These are phyloP conservation scores for Prunella strophiata DNA, from an alignment of 2,797 vertebrate genomes.

Conservation along the genomic window DNA sequence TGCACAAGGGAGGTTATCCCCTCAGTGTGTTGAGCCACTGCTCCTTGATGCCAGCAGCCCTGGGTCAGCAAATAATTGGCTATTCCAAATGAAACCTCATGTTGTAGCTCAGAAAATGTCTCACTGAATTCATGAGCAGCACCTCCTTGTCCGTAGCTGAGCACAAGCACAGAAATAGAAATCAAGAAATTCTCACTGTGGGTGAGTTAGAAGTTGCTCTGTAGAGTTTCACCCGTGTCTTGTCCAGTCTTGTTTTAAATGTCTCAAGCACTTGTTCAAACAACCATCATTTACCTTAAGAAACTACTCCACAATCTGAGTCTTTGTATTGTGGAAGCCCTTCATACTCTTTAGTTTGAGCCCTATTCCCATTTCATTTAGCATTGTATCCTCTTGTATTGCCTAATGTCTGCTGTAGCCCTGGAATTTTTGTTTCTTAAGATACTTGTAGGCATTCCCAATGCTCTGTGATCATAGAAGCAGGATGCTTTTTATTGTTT, in stretches of 20 bases:
- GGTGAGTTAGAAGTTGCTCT: not conserved
- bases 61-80: not conserved
- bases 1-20: not conserved
- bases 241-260: slow-evolving; percentile 52
- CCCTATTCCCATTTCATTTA: not conserved
- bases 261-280: slow-evolving; percentile 5
- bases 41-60: not conserved
- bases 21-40: fast-evolving
- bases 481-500: not conserved
- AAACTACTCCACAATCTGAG: not conserved
- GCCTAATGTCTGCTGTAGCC: not conserved
- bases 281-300: not conserved
- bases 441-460: not conserved
- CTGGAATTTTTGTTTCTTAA: not conserved
- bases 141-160: not conserved
- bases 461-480: not conserved
- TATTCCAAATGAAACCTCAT: not conserved
- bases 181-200: not conserved
- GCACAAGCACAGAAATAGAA: not conserved
- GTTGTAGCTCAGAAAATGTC: not conserved
- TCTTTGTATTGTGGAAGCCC: not conserved
- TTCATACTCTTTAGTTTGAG: not conserved
- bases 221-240: not conserved
- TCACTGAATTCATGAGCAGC: not conserved
- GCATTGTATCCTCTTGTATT: not conserved